Evolutionary conservation across 2,888 invertebrate species (phyloP), one percentile per base, ranked within the genome.

Genomic region (Cyrtodaria siliqua): DNA sequence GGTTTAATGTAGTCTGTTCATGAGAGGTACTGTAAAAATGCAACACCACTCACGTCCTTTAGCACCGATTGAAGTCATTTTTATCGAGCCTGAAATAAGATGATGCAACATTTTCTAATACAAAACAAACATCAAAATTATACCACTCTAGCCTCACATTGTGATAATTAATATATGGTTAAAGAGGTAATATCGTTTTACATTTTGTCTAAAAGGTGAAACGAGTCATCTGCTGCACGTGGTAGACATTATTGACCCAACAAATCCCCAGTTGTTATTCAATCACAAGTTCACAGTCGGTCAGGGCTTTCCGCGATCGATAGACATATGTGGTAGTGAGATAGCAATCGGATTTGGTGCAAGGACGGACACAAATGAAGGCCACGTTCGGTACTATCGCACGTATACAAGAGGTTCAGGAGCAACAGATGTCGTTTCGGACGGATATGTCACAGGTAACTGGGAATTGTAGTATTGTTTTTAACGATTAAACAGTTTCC

Each of bases 211-310:
- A 53, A 27, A 27, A 87, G 87, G 85, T 8, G 83, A 80, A 55
- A 79, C 55, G n/a, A 82, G 83, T 6, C 80, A 83, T 23, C 69
- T 86, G 8, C 62, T 88, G 14, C 86, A 88, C 53, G 83, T 86
- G 18, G 55, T 88, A 49, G 87, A 88, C 69, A 75, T 88, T 9
- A 52, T 76, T 8, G 70, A 86, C 61, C 88, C 87, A 1, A 56
- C 9, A 16, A 69, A 62, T 18, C 84, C 86, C 0, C 16, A 20
- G 8, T 57, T 81, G 2, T 62, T 83, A 12, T 70, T 81, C 26
- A 74, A 66, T 4, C 83, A 86, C 44, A 27, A 67, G 53, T 87
- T 87, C 53, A 64, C 70, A 0, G 23, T 38, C 12, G 69, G 76
- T 4, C 84, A 87, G 14, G 87, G 87, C 0, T 71, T 59, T 8